Evolutionary conservation across 2,888 invertebrate species (phyloP), one percentile per base, ranked within the genome.

Genomic region (Tiliacea citrago): DNA sequence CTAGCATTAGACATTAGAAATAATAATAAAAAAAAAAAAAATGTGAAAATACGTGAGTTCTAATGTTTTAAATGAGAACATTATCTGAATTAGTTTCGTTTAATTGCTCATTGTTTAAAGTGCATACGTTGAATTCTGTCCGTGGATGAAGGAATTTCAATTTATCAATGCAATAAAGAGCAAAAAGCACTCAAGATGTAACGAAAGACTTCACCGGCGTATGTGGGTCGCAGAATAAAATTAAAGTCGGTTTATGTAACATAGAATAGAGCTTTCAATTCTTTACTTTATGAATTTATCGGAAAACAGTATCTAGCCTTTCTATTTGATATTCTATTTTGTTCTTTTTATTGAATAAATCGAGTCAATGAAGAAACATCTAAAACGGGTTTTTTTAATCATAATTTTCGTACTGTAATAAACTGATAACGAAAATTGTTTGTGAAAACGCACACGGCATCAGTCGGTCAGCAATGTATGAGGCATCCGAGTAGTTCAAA

Each of bases 401-500:
- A 73, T 67, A 51, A 83, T 42, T 47, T 78, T 53, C 47, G 16
- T 57, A 72, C 12, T 53, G 13, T 0, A 55, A 77, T 62, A 68
- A 65, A 47, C 49, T 63, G 65, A 58, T 73, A 53, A 18, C 55
- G 83, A 58, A 83, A 69, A 81, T 79, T 80, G 81, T 86, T 86
- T 84, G 84, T 83, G 77, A 82, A 77, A 70, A 83, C 75, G 82
- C 90, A 88, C 87, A 89, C 89, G 90, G 85, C 85, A 84, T 81
- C 79, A 75, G 80, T 82, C 76, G 85, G 84, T 81, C 77, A 82
- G 79, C 88, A 90, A 91, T 93, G 93, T 92, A 93, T 91, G 92
- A 90, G 91, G 90, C 87, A 92, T 91, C 89, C 83, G 89, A 90
- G 88, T 89, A 68, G 86, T 88, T 92, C 81, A 85, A 92, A 93